Evolutionary conservation across 2,888 invertebrate genomes (phyloP), one percentile per base, ranked within the genome.

Genomic region (Agrotis exclamationis): DNA sequence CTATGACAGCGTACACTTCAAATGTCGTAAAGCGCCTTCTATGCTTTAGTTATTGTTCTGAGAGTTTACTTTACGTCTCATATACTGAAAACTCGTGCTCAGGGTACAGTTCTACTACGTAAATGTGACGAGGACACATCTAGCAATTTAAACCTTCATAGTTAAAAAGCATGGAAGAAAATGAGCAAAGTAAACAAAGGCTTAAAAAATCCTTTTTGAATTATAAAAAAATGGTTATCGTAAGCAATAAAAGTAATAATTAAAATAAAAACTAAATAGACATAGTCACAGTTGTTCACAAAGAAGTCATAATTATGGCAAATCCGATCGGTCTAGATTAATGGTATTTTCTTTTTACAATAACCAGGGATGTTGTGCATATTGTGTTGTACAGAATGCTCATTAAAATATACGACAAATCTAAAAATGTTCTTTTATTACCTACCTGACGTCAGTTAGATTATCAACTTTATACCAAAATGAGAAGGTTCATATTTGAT

Each of bases 321-420:
- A 69, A 70, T 71, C 69, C 79, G 70, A 79, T 70, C 82, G 71
- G 71, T 83, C 70, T 71, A 84, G 74, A 66, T 75, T 58, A 62
- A 71, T 70, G 76, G 68, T 74, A 72, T 53, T 68, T 13, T 20
- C 28, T 62, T 70, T 78, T 76, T 83, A 80, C 48, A 70, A 57
- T 63, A 70, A 78, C 74, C 72, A 86, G 85, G 86, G 80, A 84
- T 88, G 85, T 88, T 89, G 82, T 76, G 81, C 81, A 9, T 39
- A 39, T 82, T 85, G 75, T 86, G 83, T 91, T 91, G 89, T 92
- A 91, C 88, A 91, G 89, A 91, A 91, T 89, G 88, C 88, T 89
- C 87, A 90, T 86, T 89, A 91, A 86, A 90, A 87, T 39, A 74
- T 81, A 77, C 66, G 1, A 77, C 72, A 80, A 76, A 83, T 80